Evolutionary conservation across 1,140 invertebrate species (phyloP).

Genomic region (Tetramorium parvispinum): DNA sequence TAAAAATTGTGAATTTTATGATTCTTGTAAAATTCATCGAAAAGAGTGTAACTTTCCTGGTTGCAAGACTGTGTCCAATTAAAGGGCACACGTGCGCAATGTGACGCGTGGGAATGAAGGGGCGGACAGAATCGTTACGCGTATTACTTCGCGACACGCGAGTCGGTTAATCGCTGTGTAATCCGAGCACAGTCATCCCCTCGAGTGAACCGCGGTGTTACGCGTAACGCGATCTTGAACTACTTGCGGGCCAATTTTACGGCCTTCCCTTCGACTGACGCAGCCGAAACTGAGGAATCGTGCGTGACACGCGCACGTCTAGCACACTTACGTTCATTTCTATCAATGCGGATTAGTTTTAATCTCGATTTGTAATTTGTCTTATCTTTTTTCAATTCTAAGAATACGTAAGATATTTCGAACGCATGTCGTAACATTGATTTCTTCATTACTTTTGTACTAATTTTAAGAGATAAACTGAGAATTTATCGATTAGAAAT

Average conservation of each 20-base stretch:
- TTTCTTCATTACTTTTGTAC: no score
- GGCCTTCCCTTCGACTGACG: slow-evolving; percentile 48
- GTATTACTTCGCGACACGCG: slow-evolving; percentile 26
- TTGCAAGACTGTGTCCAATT: not conserved
- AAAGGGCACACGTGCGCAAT: not conserved
- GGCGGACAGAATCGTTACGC: not conserved
- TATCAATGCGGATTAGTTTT: not conserved
- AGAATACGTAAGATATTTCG: not conserved
- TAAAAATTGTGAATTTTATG: not conserved
- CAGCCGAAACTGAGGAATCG: slow-evolving; percentile 57
- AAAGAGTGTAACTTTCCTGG: not conserved
- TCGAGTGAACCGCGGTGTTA: slow-evolving; percentile 10
- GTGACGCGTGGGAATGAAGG: not conserved
- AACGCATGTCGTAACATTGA: no score
- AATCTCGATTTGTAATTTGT: not conserved
- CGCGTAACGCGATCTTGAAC: slow-evolving; percentile 60
- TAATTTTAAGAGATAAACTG: no score
- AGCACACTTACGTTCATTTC: not conserved
- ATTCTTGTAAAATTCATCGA: not conserved
- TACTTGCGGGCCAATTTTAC: slow-evolving; percentile 54
- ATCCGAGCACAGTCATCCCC: slow-evolving; percentile 38
- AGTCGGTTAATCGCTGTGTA: slow-evolving; percentile 24
- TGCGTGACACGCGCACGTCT: not conserved
- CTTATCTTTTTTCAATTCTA: not conserved
- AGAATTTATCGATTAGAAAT: not conserved